These are phyloP conservation scores for Cephalopholis sonnerati DNA, from an alignment of 2,113 vertebrate species.

Conservation along the genomic window DNA sequence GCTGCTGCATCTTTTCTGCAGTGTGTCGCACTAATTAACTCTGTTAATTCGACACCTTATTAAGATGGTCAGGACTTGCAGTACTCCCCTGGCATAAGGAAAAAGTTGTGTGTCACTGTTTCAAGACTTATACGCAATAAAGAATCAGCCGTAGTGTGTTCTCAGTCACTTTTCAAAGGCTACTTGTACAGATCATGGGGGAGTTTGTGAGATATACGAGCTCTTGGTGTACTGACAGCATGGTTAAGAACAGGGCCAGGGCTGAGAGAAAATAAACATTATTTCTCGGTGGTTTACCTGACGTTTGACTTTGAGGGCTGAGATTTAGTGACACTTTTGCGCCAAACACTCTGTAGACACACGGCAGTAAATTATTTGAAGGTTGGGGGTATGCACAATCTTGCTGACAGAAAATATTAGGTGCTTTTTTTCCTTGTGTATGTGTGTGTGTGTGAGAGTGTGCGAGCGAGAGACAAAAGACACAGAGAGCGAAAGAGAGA, in stretches of 20 bases:
- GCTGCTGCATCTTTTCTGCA: neutral
- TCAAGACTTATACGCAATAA: conserved; percentile 46
- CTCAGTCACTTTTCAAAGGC: conserved; percentile 67
- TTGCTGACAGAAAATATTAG: conserved; percentile 79
- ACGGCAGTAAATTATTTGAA: conserved; percentile 85
- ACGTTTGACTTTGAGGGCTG: conserved; percentile 87
- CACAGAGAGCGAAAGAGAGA: conserved; percentile 41
- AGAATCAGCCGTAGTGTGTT: conserved; percentile 49
- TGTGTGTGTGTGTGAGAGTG: conserved; percentile 41
- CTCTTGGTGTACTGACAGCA: conserved; percentile 71
- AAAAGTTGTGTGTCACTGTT: conserved; percentile 53
- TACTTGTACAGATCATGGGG: conserved; percentile 71
- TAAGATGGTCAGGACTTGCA: neutral
- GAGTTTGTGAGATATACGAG: conserved; percentile 76
- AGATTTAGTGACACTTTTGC: conserved; percentile 86
- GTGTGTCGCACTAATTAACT: neutral
- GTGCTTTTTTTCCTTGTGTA: conserved; percentile 57
- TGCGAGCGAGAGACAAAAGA: conserved; percentile 45
- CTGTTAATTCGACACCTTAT: neutral
- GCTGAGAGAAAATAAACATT: conserved; percentile 88
- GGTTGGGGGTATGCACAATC: conserved; percentile 83
- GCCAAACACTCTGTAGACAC: conserved; percentile 82
- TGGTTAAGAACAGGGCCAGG: conserved; percentile 82
- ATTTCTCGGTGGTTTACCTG: conserved; percentile 86
- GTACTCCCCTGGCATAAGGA: neutral